Percentiles rank a stretch among this genome's conserved stretches.
phyloP scores from a whole-genome alignment of 2,888 invertebrate species.

The Agrypnus murinus region DNA sequence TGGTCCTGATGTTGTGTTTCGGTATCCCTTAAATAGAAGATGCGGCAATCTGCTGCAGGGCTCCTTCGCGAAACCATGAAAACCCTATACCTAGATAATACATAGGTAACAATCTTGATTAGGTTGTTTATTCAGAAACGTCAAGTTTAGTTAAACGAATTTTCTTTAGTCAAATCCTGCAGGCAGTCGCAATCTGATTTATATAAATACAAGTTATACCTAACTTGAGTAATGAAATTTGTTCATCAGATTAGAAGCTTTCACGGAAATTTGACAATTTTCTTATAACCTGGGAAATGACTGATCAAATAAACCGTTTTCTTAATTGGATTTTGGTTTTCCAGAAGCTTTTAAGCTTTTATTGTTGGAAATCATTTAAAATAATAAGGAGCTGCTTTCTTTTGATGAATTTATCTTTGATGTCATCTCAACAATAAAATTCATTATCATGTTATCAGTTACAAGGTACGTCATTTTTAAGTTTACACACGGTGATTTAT shows the following conservation, averaged over 20 bases:
- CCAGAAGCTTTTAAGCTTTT: too few species aligned
- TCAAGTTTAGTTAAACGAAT: slow-evolving; percentile 11
- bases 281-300: background rate
- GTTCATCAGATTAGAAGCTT: background rate
- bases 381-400: too few species aligned
- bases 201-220: background rate
- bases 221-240: background rate
- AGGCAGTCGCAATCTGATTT: slow-evolving; percentile 8
- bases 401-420: too few species aligned
- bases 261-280: background rate
- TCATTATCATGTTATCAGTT: too few species aligned
- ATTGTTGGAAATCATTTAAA: too few species aligned
- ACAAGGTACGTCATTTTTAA: too few species aligned
- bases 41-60: background rate
- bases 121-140: slow-evolving; percentile 16
- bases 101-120: slow-evolving; percentile 21
- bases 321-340: too few species aligned
- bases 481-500: too few species aligned
- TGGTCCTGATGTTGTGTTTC: background rate
- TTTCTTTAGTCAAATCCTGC: background rate
- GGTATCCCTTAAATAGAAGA: slow-evolving; percentile 7
- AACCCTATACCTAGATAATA: slow-evolving; percentile 12
- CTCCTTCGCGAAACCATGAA: background rate
- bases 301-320: too few species aligned
- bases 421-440: too few species aligned